These are phyloP conservation scores for Hephaestus fuliginosus DNA, from an alignment of 2,797 vertebrate genomes.

Conservation along the genomic window DNA sequence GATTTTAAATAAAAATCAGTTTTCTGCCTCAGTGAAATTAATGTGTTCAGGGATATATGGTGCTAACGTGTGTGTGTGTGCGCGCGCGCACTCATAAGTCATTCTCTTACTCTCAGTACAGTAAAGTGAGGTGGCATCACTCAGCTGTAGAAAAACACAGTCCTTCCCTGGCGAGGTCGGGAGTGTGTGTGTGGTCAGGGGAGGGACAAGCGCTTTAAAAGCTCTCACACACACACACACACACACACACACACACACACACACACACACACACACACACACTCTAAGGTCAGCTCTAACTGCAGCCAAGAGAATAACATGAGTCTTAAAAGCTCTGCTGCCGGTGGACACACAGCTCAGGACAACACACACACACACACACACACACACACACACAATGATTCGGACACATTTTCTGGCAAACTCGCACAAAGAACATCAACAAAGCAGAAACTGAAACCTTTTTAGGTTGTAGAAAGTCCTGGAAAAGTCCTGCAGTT, in stretches of 20 bases:
- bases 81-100: constrained; percentile 14
- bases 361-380: constrained; percentile 19
- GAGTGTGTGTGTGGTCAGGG: constrained; percentile 35
- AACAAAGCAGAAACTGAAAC: constrained; percentile 15
- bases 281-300: constrained; percentile 46
- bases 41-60: not conserved
- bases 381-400: not conserved
- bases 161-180: constrained; percentile 34
- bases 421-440: constrained; percentile 13
- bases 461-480: constrained; percentile 37
- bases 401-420: not conserved
- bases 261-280: constrained; percentile 27
- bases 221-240: constrained; percentile 22
- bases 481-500: not conserved
- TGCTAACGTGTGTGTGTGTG: not conserved
- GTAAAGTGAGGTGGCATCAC: constrained; percentile 33
- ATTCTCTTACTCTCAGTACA: constrained; percentile 11
- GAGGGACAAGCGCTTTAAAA: constrained; percentile 54
- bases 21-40: not conserved
- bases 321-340: constrained; percentile 62
- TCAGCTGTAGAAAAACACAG: constrained; percentile 53
- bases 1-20: not conserved
- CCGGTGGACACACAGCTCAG: constrained; percentile 34
- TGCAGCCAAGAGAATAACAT: constrained; percentile 48
- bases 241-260: constrained; percentile 20